Evolutionary conservation across 2,888 invertebrate species (phyloP), one percentile per base, ranked within the genome.

Genomic region (Sarcophaga variegata): DNA sequence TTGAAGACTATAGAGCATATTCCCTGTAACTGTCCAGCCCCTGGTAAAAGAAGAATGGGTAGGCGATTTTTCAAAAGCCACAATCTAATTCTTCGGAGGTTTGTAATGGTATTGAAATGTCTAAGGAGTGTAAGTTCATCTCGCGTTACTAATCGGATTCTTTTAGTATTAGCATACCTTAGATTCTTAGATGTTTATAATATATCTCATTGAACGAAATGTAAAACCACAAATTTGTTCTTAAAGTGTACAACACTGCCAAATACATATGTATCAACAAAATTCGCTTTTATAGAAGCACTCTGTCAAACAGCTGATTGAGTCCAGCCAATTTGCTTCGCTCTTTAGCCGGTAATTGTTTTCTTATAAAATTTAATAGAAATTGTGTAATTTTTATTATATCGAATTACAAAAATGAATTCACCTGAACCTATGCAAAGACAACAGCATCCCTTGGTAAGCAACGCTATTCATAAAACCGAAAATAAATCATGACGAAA

Each of bases 381-480:
- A 54, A 70, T 84, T 87, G 83, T 87, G 76, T 87, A 87, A 87
- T 76, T 84, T 82, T 22, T 17, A 59, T 4, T 25, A 37, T 71
- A 66, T 69, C 64, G 54, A 8, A 66, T 2, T 54, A 17, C 4
- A n/a, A 78, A 62, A 20, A 87, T 88, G 88, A 77, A 88, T 74
- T 83, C 87, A 17, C 77, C 77, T 63, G 66, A 83, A 22, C 25
- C 60, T 0, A 63, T 75, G 49, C 66, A 85, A 22, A 71, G 22
- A 22, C 63, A 74, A 4, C 88, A 88, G 63, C 88, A 90, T 84
- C 90, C 89, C 20, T 71, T 90, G 70, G 90, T 89, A 88, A 72
- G 71, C 76, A 17, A 72, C 60, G 5, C 0, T 2, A 37, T 37
- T 37, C 54, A 27, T 17, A 17, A 66, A 14, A 37, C 2, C 25